Evolutionary conservation across 2,888 invertebrate species (phyloP), one percentile per base, ranked within the genome.

Genomic region (Microctonus brassicae): DNA sequence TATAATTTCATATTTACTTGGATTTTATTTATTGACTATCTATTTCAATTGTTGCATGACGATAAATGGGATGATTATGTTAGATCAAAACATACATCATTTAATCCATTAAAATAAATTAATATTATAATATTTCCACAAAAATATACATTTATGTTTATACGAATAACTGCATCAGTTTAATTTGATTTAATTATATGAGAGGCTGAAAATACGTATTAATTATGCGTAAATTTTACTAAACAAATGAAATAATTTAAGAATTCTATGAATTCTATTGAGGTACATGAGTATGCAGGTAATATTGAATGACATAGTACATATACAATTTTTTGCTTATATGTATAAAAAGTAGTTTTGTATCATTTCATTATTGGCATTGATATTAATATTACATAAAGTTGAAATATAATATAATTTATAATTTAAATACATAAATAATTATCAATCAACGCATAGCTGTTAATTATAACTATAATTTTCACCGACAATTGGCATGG

Each of bases 271-370:
- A 60, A 64, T 60, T 22, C 60, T 11, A 58, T 26, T 47, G 58
- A 72, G 74, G 77, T 74, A 78, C 78, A 72, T 69, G 77, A 78
- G 75, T 75, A 69, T 62, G 74, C 70, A 78, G 76, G 76, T 77
- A 75, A n/a, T n/a, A 78, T 69, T 70, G 47, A 66, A 71, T 73
- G 69, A 71, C 72, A 74, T 64, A 74, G 52, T 66, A 58, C 60
- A 58, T 70, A 68, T 24, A 58, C 53, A 62, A 63, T 72, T 62
- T 65, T 71, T 58, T 65, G 60, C 70, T 73, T n/a, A n/a, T 73
- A 73, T 68, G 75, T 76, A 76, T 73, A 76, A 76, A 76, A 76
- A 76, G 69, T 76, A 73, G 73, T 67, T 74, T 62, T 74, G 71
- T 68, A 66, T 55, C n/a, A 33, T 55, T 72, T 74, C 70, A 75